A percentile compares a stretch with the other conserved stretches of the same genome.
Conservation (phyloP, 1,140 invertebrate genomes). For the Ditylenchus dipsaci region DNA sequence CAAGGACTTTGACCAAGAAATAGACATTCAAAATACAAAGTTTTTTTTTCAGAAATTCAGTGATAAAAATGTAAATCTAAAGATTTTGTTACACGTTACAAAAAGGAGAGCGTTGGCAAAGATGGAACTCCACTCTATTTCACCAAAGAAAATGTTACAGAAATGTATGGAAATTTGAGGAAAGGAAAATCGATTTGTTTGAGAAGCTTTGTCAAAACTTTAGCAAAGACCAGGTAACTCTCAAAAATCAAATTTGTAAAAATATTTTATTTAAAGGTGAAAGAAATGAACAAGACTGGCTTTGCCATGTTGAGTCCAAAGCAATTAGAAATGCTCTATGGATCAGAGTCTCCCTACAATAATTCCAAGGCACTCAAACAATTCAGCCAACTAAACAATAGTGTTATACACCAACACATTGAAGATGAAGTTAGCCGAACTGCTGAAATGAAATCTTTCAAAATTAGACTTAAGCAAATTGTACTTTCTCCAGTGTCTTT, state of each 20-base stretch:
- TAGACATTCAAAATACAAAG: too few relatives aligned
- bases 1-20: too few relatives aligned
- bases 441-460: constrained; percentile 36
- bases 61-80: neutral
- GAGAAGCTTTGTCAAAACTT: neutral
- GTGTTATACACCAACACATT: constrained; percentile 24
- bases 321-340: constrained; percentile 50
- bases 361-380: constrained; percentile 20
- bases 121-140: constrained; percentile 48
- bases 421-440: constrained; percentile 30
- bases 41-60: neutral
- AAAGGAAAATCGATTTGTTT: neutral
- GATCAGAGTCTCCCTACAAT: constrained; percentile 48
- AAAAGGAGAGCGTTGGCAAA: constrained; percentile 20
- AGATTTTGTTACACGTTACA: constrained; percentile 15
- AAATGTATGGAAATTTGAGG: constrained; percentile 6
- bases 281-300: constrained; percentile 49
- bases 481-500: too few relatives aligned
- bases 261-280: neutral
- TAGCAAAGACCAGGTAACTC: neutral
- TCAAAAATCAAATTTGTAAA: too few relatives aligned
- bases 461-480: constrained; percentile 11
- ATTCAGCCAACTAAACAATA: constrained; percentile 10
- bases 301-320: constrained; percentile 40
- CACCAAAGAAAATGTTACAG: constrained; percentile 38